Base-by-base conservation (phyloP, 2,888 invertebrate genomes). In the Lamproptera curius region DNA sequence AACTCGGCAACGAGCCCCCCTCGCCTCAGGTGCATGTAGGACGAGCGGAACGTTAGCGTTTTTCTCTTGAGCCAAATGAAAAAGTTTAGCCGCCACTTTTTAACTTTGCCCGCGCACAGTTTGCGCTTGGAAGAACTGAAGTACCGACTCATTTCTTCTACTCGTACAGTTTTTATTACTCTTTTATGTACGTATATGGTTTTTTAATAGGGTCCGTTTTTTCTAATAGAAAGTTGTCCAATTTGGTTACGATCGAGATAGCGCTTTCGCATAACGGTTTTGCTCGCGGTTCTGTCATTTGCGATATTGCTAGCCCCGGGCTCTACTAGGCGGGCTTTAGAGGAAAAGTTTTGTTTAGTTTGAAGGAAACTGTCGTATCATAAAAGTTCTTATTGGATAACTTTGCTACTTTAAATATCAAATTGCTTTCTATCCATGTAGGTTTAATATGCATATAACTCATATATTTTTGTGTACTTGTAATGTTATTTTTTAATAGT, bases 1-100 rank as follows among this genome's bases (percentile, higher is more conserved):
- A 53, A 53, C 47, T 44, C 55, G 8, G 42, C 41, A 34, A 46
- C 42, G 38, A 42, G 40, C 42, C 37, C 38, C 23, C 37, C 35
- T 5, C 41, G 39, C 41, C 42, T 42, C 45, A 45, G 26, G 16
- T 45, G 23, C 34, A 42, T 37, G 33, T 45, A 37, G 41, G 15
- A 45, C 45, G 39, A 34, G 44, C 35, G 40, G 34, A 23, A 16
- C 16, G 26, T 17, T 43, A 38, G 35, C 16, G 14, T 11, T 23
- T 35, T 23, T 43, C 14, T 43, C 36, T 36, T 39, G 23, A 35
- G 31, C 23, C 31, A 42, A 47, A 47, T 33, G 33, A 14, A 42
- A 42, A 34, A 38, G 16, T 33, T 15, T 20, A 16, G 10, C 42
- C 8, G 15, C 15, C 16, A 36, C 28, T 31, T 42, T 14, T 31